These are phyloP conservation scores for Xestia c-nigrum DNA, from an alignment of 2,888 invertebrate species.

Conservation along the genomic window DNA sequence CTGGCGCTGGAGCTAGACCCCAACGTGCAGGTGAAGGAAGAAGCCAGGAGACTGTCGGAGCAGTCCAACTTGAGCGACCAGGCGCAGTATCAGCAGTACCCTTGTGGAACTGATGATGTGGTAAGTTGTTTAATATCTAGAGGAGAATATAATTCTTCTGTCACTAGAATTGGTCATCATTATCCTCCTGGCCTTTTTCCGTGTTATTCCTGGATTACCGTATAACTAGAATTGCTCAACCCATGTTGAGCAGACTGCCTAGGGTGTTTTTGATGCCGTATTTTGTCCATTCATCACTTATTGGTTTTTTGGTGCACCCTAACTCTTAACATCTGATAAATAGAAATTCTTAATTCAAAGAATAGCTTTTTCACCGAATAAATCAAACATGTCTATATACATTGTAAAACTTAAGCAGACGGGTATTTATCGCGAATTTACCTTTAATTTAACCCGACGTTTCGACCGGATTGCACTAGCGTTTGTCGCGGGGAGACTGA, in stretches of 20 bases:
- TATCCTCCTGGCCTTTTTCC: neutral
- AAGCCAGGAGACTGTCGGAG: conserved; percentile 86
- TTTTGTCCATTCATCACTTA: neutral
- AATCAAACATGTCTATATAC: no score
- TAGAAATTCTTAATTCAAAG: neutral
- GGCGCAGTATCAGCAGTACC: conserved; percentile 87
- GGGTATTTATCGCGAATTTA: no score
- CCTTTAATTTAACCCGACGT: no score
- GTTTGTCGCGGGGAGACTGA: no score
- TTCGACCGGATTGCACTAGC: no score
- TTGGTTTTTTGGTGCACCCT: neutral
- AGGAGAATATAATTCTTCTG: neutral
- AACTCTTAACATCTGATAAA: neutral
- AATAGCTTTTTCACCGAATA: neutral
- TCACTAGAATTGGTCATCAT: neutral
- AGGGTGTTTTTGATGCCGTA: neutral
- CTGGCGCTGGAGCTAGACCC: conserved; percentile 86
- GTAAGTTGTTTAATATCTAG: conserved; percentile 63
- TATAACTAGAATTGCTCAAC: neutral
- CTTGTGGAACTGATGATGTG: conserved; percentile 85
- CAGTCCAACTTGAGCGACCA: conserved; percentile 89
- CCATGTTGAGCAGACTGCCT: neutral
- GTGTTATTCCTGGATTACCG: neutral
- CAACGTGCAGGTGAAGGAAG: conserved; percentile 87
- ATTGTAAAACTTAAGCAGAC: no score